Percentiles rank a stretch among this genome's conserved stretches.
phyloP scores from a whole-genome alignment of 2,797 vertebrate genomes.

The Zalophus californianus region DNA sequence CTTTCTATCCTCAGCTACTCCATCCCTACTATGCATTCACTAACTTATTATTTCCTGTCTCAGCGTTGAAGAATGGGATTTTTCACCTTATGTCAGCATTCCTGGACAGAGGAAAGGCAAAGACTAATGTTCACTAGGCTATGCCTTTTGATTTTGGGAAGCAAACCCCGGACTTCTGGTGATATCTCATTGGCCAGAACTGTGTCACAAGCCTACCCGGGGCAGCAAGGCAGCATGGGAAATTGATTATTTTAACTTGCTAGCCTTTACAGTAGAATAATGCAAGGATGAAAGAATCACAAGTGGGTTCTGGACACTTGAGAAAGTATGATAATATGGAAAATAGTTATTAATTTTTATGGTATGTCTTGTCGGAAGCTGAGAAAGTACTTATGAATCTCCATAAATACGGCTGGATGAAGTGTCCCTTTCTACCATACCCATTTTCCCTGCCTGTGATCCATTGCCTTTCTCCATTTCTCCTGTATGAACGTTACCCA shows the following conservation, averaged over 20 bases:
- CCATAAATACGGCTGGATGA: neutral
- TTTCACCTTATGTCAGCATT: neutral
- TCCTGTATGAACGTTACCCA: neutral
- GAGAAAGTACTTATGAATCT: neutral
- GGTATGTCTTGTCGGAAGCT: neutral
- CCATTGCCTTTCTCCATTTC: neutral
- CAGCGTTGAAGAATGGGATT: neutral
- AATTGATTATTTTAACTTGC: neutral
- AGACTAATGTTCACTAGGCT: neutral
- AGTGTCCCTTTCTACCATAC: neutral
- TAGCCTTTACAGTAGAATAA: neutral
- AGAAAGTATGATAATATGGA: neutral
- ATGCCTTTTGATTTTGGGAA: neutral
- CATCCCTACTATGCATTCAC: neutral
- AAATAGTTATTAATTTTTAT: neutral
- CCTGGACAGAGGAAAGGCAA: neutral
- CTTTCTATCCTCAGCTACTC: neutral
- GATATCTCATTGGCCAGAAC: neutral
- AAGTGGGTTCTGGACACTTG: neutral
- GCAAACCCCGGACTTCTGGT: neutral
- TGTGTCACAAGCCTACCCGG: neutral
- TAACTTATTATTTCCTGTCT: neutral
- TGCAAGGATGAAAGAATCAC: neutral
- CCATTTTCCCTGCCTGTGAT: neutral
- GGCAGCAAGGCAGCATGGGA: neutral